A percentile compares a stretch with the other conserved stretches of the same genome.
These are phyloP conservation scores for Chrosomus eos DNA, from an alignment of 2,797 vertebrate species.

Conservation along the genomic window DNA sequence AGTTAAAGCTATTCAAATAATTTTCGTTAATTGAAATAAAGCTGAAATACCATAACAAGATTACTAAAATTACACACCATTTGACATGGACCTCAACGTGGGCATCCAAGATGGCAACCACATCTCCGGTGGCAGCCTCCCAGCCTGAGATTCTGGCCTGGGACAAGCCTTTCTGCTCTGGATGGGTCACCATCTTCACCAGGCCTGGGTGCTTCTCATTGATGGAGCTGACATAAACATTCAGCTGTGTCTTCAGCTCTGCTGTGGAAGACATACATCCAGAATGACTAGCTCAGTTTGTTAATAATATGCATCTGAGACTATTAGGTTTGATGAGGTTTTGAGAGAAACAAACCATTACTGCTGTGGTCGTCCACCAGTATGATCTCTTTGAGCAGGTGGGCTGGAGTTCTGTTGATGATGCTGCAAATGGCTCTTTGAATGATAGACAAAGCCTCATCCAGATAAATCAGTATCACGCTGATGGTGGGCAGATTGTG, in stretches of 20 bases:
- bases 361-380: constrained; percentile 83
- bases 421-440: constrained; percentile 77
- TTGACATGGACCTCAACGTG: constrained; percentile 79
- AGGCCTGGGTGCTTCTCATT: no score
- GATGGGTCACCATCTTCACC: no score
- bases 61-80: constrained; percentile 64
- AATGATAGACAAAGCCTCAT: constrained; percentile 83
- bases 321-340: background rate
- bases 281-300: background rate
- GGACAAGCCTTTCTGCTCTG: no score
- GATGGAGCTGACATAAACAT: no score
- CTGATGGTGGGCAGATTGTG: constrained; percentile 76
- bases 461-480: constrained; percentile 79
- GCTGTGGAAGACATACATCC: constrained; percentile 58
- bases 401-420: constrained; percentile 75
- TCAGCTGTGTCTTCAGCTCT: constrained; percentile 69
- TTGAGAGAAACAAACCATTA: constrained; percentile 67
- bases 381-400: constrained; percentile 79
- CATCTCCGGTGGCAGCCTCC: no score
- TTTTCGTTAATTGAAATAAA: background rate
- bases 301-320: background rate
- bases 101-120: no score
- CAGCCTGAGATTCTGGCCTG: no score
- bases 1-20: background rate
- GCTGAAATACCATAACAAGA: background rate